These are phyloP conservation scores for Halictus rubicundus DNA, from an alignment of 1,140 invertebrate species.

Conservation along the genomic window DNA sequence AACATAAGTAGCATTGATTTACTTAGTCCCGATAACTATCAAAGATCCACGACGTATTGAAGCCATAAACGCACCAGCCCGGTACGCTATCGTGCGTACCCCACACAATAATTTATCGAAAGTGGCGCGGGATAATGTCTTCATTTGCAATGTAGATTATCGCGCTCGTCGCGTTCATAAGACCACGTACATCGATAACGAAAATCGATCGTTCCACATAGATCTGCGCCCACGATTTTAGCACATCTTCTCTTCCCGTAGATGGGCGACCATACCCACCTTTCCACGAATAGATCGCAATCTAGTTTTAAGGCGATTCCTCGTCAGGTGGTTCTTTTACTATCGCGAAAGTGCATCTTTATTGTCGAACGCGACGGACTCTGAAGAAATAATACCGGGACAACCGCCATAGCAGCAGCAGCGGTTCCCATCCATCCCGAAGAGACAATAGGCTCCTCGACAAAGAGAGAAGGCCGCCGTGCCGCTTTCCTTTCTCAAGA, in stretches of 20 bases:
- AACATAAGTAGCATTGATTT: too few relatives aligned
- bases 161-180: not conserved
- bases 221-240: not conserved
- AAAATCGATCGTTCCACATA: not conserved
- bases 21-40: too few relatives aligned
- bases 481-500: constrained; percentile 66
- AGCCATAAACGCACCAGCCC: too few relatives aligned
- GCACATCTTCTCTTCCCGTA: not conserved
- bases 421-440: constrained; percentile 58
- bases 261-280: not conserved
- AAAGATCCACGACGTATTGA: too few relatives aligned
- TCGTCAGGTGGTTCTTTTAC: constrained; percentile 15
- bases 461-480: constrained; percentile 53
- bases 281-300: not conserved
- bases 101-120: too few relatives aligned
- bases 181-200: too few relatives aligned
- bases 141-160: constrained; percentile 23
- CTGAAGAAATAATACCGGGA: constrained; percentile 50
- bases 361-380: constrained; percentile 30
- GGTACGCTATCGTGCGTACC: too few relatives aligned
- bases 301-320: constrained; percentile 2
- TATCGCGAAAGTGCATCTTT: constrained; percentile 48
- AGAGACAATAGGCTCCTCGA: constrained; percentile 57
- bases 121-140: constrained; percentile 18
- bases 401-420: constrained; percentile 18